Evolutionary conservation across 2,113 vertebrate genomes (phyloP), one percentile per base, ranked within the genome.

Genomic region (Poeciliopsis occidentalis): DNA sequence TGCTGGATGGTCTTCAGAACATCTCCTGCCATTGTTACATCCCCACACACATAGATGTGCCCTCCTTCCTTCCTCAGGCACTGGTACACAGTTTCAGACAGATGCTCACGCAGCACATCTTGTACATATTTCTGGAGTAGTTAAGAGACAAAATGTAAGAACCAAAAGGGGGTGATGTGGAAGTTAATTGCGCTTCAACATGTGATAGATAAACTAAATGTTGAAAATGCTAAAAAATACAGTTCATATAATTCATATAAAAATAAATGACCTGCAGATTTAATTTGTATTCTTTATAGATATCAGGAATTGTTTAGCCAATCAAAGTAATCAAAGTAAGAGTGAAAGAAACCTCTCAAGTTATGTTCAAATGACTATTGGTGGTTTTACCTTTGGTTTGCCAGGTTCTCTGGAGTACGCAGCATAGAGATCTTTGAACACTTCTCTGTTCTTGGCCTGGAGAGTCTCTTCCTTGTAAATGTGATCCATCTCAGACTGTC

Each of bases 21-120:
- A 0, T 99, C 97, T 0, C 97, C 97, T 0, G 98, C 98, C 98
- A 99, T 99, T 44, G 96, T 98, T 69, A 99, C 98, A 0, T 99
- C 98, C 24, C 98, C 98, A 0, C 98, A 99, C 71, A 99, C 97
- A 0, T 99, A 99, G 78, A 99, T 94, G 93, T 99, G 98, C 51
- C 98, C 98, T 3, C 96, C 95, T 67, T 97, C 95, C 87, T 98
- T 97, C 91, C 92, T 95, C 89, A 99, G 94, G 0, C 95, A 95
- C 54, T 85, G 95, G 94, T 97, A 97, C 82, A 99, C 94, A 0
- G 82, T 90, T 76, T 96, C 96, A 0, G 97, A 95, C 90, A 99
- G 94, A 88, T 98, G 96, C 92, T 99, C 97, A 2, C 96, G 96
- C 24, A 99, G 88, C 69, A 97, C 91, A 66, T 99, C 96, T 91